Evolutionary conservation across 2,113 vertebrate species (phyloP), one percentile per base, ranked within the genome.

Genomic region (Pseudopodoces humilis): DNA sequence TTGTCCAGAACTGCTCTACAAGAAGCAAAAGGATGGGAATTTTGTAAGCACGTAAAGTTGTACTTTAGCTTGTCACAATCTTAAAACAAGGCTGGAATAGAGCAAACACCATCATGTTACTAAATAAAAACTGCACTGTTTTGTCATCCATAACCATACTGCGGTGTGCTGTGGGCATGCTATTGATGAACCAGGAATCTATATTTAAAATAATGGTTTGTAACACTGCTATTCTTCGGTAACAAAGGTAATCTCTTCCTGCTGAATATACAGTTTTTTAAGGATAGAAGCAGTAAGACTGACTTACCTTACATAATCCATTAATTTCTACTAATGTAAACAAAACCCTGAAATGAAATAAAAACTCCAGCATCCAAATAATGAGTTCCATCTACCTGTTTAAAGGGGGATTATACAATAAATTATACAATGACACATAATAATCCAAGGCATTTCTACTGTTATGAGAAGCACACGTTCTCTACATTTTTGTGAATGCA

Each of bases 401-500:
- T 55, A 28, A 67, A 76, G 22, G 11, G 2, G 7, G 25, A 70
- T 62, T 46, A 60, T 18, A 24, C 30, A 68, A n/a, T 19, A 27
- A 55, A 55, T 39, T 39, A 39, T 39, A 39, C 37, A 39, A 39
- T 9, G 7, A 91, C n/a, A 91, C 33, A 7, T 19, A 88, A 15
- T 25, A 69, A 80, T 33, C 27, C 3, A 30, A 60, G 18, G 5
- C 12, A 33, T 41, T 69, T 56, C 67, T 81, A 43, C 69, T 53
- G 6, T 22, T 39, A 27, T 0, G 18, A 50, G 22, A 79, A 46
- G 22, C 35, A 69, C 1, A 0, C 6, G 7, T 83, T 33, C 33
- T 44, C 28, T 43, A 28, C 7, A 1, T 68, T 79, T 75, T 74
- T 46, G 53, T 55, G 77, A 71, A 21, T 2, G 33, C 8, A 9